Base-by-base conservation (phyloP, 2,113 vertebrate species). In the cat (Felis catus) region DNA sequence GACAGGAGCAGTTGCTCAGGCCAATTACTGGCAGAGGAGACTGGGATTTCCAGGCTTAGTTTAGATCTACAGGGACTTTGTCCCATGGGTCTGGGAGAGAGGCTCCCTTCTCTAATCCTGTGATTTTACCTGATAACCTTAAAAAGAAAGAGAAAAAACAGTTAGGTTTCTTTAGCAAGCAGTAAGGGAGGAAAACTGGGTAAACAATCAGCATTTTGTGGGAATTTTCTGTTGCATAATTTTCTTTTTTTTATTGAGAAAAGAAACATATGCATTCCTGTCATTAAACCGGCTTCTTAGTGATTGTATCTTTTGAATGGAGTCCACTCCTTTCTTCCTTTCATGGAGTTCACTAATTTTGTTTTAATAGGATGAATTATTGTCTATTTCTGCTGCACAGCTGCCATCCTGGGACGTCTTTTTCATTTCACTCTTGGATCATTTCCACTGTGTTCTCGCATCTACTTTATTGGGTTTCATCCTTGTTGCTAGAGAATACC, bases 231-330 rank as follows among this genome's bases (percentile, higher is more conserved):
- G 31, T 84, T 85, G 36, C 68, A 53, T 66, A 33, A 61, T n/a
- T 63, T 76, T 81, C 55, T 76, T 61, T 88, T 83, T 81, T 55
- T 51, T 95, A 14, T 81, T 71, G 39, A 95, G 82, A 83, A 93
- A 70, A 94, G 76, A 93, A 71, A 41, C 70, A 61, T 36, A 82
- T 73, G n/a, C 68, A 66, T 95, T 91, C 55, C 83, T 96, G 87
- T 96, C 76, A 61, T 41, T 71, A 83, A 94, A 71, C 94, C 93
- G 79, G 88, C 71, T 81, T 78, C 88, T 92, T 91, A 96, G 94
- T 92, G 96, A 79, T 91, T 82, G 92, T 96, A 84, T 87, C 94
- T 92, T 97, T 94, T 94, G 94, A 96, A 81, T 36, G 84, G 90
- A 94, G 85, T 97, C 92, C 48, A 18, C 82, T 51, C 48, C 31